Base-by-base conservation (phyloP, 1,140 invertebrate species). In the Coptotermes formosanus region DNA sequence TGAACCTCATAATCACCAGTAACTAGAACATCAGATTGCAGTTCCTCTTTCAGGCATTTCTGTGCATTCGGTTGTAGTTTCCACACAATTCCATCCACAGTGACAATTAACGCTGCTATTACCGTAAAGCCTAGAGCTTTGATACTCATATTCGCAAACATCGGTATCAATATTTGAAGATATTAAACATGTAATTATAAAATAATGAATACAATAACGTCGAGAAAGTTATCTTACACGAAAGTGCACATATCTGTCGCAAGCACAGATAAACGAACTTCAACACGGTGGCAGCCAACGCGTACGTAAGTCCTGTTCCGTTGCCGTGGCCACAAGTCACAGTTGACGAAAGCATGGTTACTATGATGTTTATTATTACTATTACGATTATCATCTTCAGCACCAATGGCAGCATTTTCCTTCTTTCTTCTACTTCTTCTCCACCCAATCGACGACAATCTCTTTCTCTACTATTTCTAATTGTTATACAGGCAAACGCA, bases 41-140 rank as follows among this genome's bases (percentile, higher is more conserved):
- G 94, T 93, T 99, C 98, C 91, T 99, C 98, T 91, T 96, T 96
- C 85, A 99, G 93, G 93, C 99, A 99, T 92, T 98, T 99, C 89
- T 95, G 93, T 45, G 93, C 93, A 90, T 97, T 98, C 3, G 97
- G 96, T 87, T 95, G 93, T 85, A 98, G 91, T 89, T 95, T 94
- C 91, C 96, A 98, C 94, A 95, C 97, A 88, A 98, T 94, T 88
- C 93, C 93, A 82, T 94, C 91, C 12, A 92, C 93, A 55, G 59
- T 30, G 32, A 82, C 64, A 52, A 52, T 44, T n/a, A 85, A 83
- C 55, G 43, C 32, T 1, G 82, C 32, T 11, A 85, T 38, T 1
- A 87, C 23, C n/a, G 64, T 12, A 59, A 45, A 21, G 11, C 83
- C 16, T n/a, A 85, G 32, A 52, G 82, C 21, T 45, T 30, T 75